Base-by-base conservation (phyloP, 2,888 invertebrate species). In the Mactromeris polynyma region DNA sequence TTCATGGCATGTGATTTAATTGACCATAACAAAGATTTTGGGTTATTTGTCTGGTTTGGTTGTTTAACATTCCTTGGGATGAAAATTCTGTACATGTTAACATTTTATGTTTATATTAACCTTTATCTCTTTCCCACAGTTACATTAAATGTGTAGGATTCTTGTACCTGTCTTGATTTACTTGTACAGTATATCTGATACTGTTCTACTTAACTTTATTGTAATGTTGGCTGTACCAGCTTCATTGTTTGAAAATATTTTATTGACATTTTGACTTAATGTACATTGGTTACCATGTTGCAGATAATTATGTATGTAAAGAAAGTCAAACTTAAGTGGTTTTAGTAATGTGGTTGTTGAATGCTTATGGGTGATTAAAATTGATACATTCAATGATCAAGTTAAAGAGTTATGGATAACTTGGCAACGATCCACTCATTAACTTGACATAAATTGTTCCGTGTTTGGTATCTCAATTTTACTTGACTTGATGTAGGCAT, bases 1-100 rank as follows among this genome's bases (percentile, higher is more conserved):
- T 73, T 73, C 73, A 36, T 73, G 73, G 73, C 73, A 73, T 73
- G 73, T 36, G 33, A 73, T 73, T 73, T 69, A 33, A 73, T 73
- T 73, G 73, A 31, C 73, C 73, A 73, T 73, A 17, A 73, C 73
- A 73, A 73, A 36, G 31, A 73, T 36, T 33, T 33, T 33, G 33
- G 73, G 19, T 26, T 36, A 33, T 36, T 73, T 73, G 73, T 73
- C 33, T 73, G 73, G 31, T 36, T 36, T 36, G 36, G 73, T 73
- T 73, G 36, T 73, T 36, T 73, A 73, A 73, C 73, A 73, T 73
- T 73, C 73, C 33, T 33, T 33, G 19, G 21, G 33, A 17, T 73
- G 36, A 36, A 73, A 36, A 33, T 36, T 73, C n/a, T 33, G 33
- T 73, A 17, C 36, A 73, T 73, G 33, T 73, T 33, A 73, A 73